Conservation (phyloP, 2,797 vertebrate species). For the Hipposideros larvatus region DNA sequence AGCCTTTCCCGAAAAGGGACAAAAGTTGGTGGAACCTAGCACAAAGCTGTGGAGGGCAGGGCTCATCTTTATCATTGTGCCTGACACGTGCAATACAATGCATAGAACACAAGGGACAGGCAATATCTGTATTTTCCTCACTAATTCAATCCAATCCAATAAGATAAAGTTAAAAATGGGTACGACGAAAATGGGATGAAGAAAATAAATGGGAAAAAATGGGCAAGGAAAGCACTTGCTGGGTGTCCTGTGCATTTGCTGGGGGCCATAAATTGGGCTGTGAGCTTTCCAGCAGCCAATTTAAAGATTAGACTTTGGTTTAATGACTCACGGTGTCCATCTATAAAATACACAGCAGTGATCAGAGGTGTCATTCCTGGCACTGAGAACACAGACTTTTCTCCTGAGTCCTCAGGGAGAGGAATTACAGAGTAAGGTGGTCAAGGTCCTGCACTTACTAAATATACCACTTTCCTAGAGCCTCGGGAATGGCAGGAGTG, state of each 20-base stretch:
- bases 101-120: not conserved
- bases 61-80: not conserved
- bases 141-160: not conserved
- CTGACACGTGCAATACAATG: no score
- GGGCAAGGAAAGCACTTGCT: not conserved
- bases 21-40: not conserved
- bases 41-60: not conserved
- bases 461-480: not conserved
- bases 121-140: not conserved
- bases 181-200: not conserved
- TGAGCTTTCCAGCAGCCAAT: not conserved
- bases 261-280: not conserved
- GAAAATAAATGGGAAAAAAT: not conserved
- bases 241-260: not conserved
- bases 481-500: not conserved
- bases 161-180: not conserved
- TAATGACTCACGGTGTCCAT: not conserved
- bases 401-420: not conserved
- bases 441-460: not conserved
- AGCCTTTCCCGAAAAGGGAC: not conserved
- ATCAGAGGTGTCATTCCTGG: not conserved
- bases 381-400: not conserved
- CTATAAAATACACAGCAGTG: not conserved
- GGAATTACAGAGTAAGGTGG: not conserved
- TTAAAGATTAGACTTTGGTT: not conserved